A percentile compares a stretch with the other conserved stretches of the same genome.
These are phyloP conservation scores for Pteronotus mesoamericanus DNA, from an alignment of 2,797 vertebrate species.

Conservation along the genomic window DNA sequence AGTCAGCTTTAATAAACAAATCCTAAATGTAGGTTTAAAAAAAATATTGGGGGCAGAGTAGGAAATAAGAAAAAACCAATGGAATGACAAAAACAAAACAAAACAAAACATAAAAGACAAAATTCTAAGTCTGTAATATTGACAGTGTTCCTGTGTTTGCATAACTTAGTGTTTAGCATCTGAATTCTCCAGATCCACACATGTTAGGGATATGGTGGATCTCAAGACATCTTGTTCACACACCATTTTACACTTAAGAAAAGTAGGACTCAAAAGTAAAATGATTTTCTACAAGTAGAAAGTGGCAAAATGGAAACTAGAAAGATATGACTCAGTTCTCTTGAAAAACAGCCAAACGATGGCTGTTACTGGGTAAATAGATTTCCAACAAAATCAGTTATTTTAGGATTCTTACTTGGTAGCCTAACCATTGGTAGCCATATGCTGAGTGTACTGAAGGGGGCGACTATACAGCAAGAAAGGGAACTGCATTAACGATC, in stretches of 20 bases:
- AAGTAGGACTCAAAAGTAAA: not conserved
- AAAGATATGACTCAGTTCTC: not conserved
- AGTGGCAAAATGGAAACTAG: not conserved
- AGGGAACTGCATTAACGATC: not conserved
- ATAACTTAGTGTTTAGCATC: not conserved
- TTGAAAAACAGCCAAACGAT: not conserved
- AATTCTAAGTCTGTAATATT: not conserved
- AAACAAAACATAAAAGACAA: not conserved
- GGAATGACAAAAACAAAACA: not conserved
- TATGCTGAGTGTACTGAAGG: not conserved
- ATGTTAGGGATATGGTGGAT: not conserved
- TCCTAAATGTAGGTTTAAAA: not conserved
- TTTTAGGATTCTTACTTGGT: not conserved
- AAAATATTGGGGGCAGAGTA: not conserved
- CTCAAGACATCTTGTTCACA: not conserved
- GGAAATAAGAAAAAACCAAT: not conserved
- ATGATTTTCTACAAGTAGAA: not conserved
- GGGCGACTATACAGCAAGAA: not conserved
- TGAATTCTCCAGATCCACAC: not conserved
- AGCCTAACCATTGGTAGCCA: not conserved
- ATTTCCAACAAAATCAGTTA: not conserved
- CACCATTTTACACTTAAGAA: not conserved
- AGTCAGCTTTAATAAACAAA: not conserved
- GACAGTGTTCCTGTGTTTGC: not conserved
- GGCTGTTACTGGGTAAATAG: not conserved